phyloP scores from a whole-genome alignment of 2,113 vertebrate species.

The Menidia beryllina region DNA sequence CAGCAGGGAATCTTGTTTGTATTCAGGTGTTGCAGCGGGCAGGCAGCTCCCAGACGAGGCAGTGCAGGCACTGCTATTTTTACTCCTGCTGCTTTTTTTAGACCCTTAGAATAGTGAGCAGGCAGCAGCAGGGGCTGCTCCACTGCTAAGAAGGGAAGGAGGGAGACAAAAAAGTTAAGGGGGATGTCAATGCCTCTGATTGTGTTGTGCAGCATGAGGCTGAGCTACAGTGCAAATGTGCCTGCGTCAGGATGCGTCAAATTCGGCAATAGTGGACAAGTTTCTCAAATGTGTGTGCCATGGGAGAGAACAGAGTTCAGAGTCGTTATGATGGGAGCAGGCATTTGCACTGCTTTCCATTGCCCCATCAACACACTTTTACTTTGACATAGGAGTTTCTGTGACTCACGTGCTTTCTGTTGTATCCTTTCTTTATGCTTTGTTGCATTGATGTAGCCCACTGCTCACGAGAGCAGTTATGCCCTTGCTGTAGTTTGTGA shows the following conservation, averaged over 20 bases:
- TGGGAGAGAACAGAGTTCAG: constrained; percentile 7
- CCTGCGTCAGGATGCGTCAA: constrained; percentile 57
- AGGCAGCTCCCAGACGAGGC: constrained; percentile 90
- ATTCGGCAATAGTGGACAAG: constrained; percentile 26
- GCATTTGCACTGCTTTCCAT: constrained; percentile 18
- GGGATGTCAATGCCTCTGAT: constrained; percentile 84
- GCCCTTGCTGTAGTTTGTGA: constrained; percentile 6
- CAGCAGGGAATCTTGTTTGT: constrained; percentile 85
- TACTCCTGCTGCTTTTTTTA: constrained; percentile 87
- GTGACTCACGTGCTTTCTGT: constrained; percentile 77
- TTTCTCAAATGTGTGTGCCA: constrained; percentile 6
- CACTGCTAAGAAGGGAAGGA: constrained; percentile 70
- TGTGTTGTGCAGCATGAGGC: constrained; percentile 62
- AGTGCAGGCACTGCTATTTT: constrained; percentile 95
- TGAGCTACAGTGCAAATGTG: constrained; percentile 48
- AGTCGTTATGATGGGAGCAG: background rate
- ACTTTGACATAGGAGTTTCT: constrained; percentile 75
- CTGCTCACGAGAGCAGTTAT: constrained; percentile 28
- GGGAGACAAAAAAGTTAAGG: constrained; percentile 47
- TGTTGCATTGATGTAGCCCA: constrained; percentile 45
- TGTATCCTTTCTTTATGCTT: constrained; percentile 58
- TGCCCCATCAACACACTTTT: constrained; percentile 18
- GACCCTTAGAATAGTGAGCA: constrained; percentile 91
- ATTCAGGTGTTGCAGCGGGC: constrained; percentile 88
- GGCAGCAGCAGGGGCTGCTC: constrained; percentile 75